phyloP scores from a whole-genome alignment of 2,888 invertebrate genomes.

The Xanthorhoe designata region DNA sequence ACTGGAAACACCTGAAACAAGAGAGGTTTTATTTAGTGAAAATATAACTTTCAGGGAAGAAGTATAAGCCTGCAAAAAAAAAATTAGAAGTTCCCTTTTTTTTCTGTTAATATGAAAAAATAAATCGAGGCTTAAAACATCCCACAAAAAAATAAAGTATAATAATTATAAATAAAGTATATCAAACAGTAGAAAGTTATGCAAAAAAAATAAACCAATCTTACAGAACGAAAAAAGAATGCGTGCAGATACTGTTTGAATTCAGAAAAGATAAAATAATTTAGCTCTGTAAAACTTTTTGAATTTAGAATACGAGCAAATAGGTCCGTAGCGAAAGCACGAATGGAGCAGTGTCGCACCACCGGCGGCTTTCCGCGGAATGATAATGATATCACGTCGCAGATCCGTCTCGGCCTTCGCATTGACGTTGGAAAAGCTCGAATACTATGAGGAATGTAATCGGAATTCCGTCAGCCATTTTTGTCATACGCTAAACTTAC shows the following conservation, averaged over 20 bases:
- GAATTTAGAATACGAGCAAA: conserved; percentile 5
- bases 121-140: no score
- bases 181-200: no score
- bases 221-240: conserved; percentile 9
- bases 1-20: conserved; percentile 51
- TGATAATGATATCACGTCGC: conserved; percentile 32
- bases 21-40: conserved; percentile 31
- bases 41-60: background rate
- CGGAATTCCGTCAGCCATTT: background rate
- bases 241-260: background rate
- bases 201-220: conserved; percentile 1
- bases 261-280: no score
- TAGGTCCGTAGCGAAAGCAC: conserved; percentile 18
- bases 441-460: conserved; percentile 14
- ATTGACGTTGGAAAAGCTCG: conserved; percentile 28
- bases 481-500: conserved; percentile 9
- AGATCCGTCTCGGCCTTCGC: conserved; percentile 29
- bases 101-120: no score
- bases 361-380: conserved; percentile 25
- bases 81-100: no score
- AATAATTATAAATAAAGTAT: no score
- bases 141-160: no score
- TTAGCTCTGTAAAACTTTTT: no score
- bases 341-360: conserved; percentile 11
- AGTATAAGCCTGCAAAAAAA: no score